Conservation (phyloP, 2,797 vertebrate species). For the Leptatherina wallacei region DNA sequence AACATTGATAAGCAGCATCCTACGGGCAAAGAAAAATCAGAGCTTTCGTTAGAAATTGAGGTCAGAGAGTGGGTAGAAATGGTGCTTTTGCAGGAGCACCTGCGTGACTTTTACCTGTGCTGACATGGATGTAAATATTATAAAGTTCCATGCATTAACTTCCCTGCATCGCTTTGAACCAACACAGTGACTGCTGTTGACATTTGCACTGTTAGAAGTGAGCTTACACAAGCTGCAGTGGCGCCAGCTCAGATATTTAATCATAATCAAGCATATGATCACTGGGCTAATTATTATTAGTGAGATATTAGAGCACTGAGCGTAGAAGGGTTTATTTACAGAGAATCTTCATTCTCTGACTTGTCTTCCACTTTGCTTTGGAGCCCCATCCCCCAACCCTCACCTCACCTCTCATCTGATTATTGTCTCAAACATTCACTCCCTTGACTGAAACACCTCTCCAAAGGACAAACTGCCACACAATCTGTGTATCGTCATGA, state of each 20-base stretch:
- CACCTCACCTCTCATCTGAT: slow-evolving; percentile 17
- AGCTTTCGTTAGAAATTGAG: slow-evolving; percentile 50
- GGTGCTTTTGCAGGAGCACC: slow-evolving; percentile 7
- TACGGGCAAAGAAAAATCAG: slow-evolving; percentile 46
- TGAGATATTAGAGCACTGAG: slow-evolving; percentile 69
- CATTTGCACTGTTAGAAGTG: slow-evolving; percentile 55
- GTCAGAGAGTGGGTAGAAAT: slow-evolving; percentile 32
- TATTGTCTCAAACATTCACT: slow-evolving; percentile 16
- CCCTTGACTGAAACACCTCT: not conserved
- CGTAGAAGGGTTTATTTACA: slow-evolving; percentile 68
- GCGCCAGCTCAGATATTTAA: slow-evolving; percentile 75
- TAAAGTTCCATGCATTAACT: slow-evolving; percentile 14
- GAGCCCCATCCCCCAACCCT: slow-evolving; percentile 17
- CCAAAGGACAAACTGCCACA: slow-evolving; percentile 17
- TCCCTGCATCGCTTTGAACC: slow-evolving; percentile 6
- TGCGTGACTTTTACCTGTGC: slow-evolving; percentile 29
- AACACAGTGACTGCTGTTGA: slow-evolving; percentile 40
- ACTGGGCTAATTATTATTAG: slow-evolving; percentile 82
- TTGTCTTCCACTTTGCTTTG: slow-evolving; percentile 29
- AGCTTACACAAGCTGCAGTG: slow-evolving; percentile 54
- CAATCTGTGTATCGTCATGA: not conserved
- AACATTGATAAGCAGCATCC: slow-evolving; percentile 47
- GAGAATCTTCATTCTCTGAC: slow-evolving; percentile 57
- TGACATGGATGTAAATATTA: slow-evolving; percentile 19
- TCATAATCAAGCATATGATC: slow-evolving; percentile 86